Evolutionary conservation across 2,797 vertebrate species (phyloP), one percentile per base, ranked within the genome.

Genomic region (Megaceryle alcyon): DNA sequence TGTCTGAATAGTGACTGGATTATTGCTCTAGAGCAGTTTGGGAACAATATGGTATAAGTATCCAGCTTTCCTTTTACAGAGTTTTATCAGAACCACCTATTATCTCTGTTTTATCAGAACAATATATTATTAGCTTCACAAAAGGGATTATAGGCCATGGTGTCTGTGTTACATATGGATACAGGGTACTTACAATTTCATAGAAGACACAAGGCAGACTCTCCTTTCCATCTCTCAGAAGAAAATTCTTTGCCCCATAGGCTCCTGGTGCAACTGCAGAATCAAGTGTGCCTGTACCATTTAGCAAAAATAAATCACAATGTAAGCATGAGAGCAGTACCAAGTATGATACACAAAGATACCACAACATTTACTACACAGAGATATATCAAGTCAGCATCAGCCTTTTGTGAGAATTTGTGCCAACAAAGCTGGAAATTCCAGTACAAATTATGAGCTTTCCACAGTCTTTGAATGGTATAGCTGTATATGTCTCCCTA

Each of bases 251-350:
- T 69, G 99, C 98, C 94, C 98, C 98, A 5, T 98, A 96, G 22
- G 92, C 96, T 68, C 99, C 99, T 79, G 98, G 41, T 31, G 99
- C 99, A 86, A 99, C 99, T 4, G 99, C 99, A 91, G 99, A 99
- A 97, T 99, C 99, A 8, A 99, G 98, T 13, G 98, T 98, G 65
- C 98, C 99, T 99, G 94, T 22, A 10, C 14, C 83, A 96, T 73
- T 61, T 25, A 75, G 61, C 43, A 91, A 49, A 49, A 91, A 87
- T 9, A 23, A 35, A 35, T 22, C 4, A 15, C 0, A 9, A 21
- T 21, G 12, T 53, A n/a, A 80, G 60, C 18, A 46, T 43, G 56
- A 85, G n/a, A 76, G 68, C 37, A 92, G 44, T 73, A 39, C 53
- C 59, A 49, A 92, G n/a, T 21, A 25, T 13, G 31, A 68, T 31